Base-by-base conservation (phyloP, 2,888 invertebrate genomes). In the Sisyra nigra region DNA sequence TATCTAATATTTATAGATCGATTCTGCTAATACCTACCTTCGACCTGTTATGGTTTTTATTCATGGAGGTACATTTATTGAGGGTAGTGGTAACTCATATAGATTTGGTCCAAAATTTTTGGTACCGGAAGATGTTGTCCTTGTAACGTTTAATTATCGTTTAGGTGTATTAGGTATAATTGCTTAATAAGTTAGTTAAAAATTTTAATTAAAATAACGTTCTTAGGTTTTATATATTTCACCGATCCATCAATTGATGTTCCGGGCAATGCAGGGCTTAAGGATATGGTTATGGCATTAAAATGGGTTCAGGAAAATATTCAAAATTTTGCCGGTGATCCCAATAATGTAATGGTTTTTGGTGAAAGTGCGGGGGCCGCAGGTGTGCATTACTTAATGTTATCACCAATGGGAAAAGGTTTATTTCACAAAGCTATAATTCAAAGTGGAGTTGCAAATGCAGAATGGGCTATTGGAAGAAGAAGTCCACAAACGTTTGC, bases 31-130 rank as follows among this genome's bases (percentile, higher is more conserved):
- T 3, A 24, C 24, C 24, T 24, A 24, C 7, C 24, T 24, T 24
- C 24, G 24, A 14, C 34, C 34, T 34, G 34, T 34, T 8, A 34
- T 34, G 34, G 34, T 34, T 34, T 34, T 11, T 11, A 34, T 34
- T 2, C 34, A 34, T 5, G 34, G 34, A 3, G 34, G 34, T 34
- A 10, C 34, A 14, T 34, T 14, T 14, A 34, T 34, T 14, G 11
- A 14, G 7, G 6, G 6, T 34, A 14, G 7, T n/a, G 34, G 34
- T 5, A 14, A 14, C n/a, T 11, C 11, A 2, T 10, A n/a, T 14
- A 14, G 15, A 14, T 14, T 34, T 14, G 34, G 34, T 10, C 34
- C 34, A 14, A 11, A 34, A 9, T 34, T 14, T 34, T 34, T 34
- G 15, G n/a, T 34, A 34, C 8, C 34, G 7, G n/a, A 34, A 14